Base-by-base conservation (phyloP, 1,140 invertebrate species). In the Pseudachorutes palmiensis region DNA sequence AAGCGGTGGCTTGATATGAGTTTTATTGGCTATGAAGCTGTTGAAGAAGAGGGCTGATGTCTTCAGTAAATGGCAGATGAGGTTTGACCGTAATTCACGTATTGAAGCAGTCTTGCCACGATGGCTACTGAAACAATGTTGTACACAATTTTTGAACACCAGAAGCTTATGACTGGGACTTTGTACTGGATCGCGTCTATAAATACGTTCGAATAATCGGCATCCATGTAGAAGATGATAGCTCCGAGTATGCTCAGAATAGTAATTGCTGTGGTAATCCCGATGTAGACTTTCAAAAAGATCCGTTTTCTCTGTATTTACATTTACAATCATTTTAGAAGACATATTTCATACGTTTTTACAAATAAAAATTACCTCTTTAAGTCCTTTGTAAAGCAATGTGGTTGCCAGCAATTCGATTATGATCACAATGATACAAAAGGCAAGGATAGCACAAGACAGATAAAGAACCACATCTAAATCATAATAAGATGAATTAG, bases 111-210 rank as follows among this genome's bases (percentile, higher is more conserved):
- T 55, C 24, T 55, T 24, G 5, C 14, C 3, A 55, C 51, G 24
- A 14, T 14, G 24, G 24, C 24, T 14, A 55, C 51, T 14, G 51
- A 14, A 16, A 55, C 3, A 26, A 55, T 26, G 51, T 55, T 55
- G 24, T 55, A 55, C 9, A 55, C 51, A 55, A 55, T 55, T 55
- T 55, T 55, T 14, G 51, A 55, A 55, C 14, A 19, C 51, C 51
- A 55, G 51, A 55, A 55, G 24, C 12, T 26, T 5, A 55, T 12
- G 5, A 55, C 51, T 5, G 24, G 14, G 12, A 55, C 12, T 24
- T 24, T 55, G 51, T 55, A 55, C 14, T 55, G 9, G 9, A 55
- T 55, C 5, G 51, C 3, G 24, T 16, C 24, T 55, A 5, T 5
- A 55, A 55, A 55, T 9, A 24, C 14, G 51, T 55, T 14, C 9